Conservation (phyloP, 2,888 invertebrate genomes). For the Polymixis lichenea region DNA sequence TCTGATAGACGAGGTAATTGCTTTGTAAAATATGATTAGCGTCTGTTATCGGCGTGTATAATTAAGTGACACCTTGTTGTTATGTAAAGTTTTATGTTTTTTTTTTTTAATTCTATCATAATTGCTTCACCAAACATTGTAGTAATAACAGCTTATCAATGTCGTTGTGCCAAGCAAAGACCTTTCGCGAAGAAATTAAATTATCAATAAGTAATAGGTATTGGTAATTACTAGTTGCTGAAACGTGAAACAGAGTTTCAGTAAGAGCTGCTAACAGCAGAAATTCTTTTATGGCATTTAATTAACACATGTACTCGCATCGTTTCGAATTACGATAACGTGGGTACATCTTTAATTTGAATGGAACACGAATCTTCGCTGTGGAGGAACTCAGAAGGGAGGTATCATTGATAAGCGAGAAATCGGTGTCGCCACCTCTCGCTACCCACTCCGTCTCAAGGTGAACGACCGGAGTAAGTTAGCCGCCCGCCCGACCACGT, state of each 20-base stretch:
- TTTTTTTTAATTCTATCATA: constrained; percentile 59
- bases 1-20: constrained; percentile 58
- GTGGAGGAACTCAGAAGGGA: constrained; percentile 38
- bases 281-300: constrained; percentile 33
- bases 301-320: constrained; percentile 46
- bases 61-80: constrained; percentile 62
- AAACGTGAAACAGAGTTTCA: constrained; percentile 47
- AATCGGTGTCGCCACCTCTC: constrained; percentile 75
- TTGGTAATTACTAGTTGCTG: constrained; percentile 51
- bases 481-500: constrained; percentile 87
- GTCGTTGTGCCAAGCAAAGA: constrained; percentile 43
- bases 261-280: constrained; percentile 7
- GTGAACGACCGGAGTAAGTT: constrained; percentile 86
- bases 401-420: constrained; percentile 66
- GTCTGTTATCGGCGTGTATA: constrained; percentile 51
- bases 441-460: constrained; percentile 83
- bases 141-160: constrained; percentile 55
- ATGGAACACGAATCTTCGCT: constrained; percentile 16
- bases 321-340: constrained; percentile 36
- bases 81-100: constrained; percentile 51
- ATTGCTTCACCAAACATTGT: constrained; percentile 58
- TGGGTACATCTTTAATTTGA: constrained; percentile 18
- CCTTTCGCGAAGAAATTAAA: constrained; percentile 54
- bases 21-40: constrained; percentile 55
- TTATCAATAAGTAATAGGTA: constrained; percentile 45